Conservation (phyloP, 2,888 invertebrate species). For the Imbricaverruca yamaguchii region DNA sequence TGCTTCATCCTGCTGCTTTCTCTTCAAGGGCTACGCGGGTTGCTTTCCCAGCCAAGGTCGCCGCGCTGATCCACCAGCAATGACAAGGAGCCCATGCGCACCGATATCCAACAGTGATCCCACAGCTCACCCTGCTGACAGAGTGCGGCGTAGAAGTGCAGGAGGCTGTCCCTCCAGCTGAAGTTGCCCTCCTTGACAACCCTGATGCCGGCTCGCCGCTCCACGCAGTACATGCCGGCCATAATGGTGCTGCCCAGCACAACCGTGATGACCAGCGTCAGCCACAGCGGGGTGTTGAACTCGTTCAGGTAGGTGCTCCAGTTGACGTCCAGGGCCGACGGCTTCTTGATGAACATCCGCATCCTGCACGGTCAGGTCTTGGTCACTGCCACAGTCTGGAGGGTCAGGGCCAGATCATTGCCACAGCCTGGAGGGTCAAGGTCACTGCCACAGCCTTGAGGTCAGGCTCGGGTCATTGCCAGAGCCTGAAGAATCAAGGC, state of each 20-base stretch:
- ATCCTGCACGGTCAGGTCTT: neutral
- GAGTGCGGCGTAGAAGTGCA: neutral
- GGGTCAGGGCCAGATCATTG: too few species aligned
- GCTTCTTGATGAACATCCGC: slow-evolving; percentile 14
- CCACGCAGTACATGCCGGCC: neutral
- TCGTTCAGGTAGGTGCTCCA: slow-evolving; percentile 9
- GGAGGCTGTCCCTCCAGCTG: slow-evolving; percentile 2
- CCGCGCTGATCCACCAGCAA: too few species aligned
- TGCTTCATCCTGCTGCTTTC: too few species aligned
- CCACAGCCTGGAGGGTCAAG: too few species aligned
- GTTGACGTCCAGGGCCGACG: slow-evolving; percentile 8
- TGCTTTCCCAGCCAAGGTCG: too few species aligned
- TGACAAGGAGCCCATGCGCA: too few species aligned
- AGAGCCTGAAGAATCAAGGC: too few species aligned
- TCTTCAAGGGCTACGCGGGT: too few species aligned
- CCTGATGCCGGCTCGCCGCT: neutral
- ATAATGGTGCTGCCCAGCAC: neutral
- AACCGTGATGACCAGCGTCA: neutral
- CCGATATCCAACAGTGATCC: too few species aligned
- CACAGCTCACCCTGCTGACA: neutral
- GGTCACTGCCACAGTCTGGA: too few species aligned
- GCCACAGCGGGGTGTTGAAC: neutral
- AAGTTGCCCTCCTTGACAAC: neutral
- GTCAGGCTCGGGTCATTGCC: too few species aligned
- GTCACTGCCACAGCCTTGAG: too few species aligned